Conservation (phyloP, 2,113 vertebrate genomes). For the Mobula birostris region DNA sequence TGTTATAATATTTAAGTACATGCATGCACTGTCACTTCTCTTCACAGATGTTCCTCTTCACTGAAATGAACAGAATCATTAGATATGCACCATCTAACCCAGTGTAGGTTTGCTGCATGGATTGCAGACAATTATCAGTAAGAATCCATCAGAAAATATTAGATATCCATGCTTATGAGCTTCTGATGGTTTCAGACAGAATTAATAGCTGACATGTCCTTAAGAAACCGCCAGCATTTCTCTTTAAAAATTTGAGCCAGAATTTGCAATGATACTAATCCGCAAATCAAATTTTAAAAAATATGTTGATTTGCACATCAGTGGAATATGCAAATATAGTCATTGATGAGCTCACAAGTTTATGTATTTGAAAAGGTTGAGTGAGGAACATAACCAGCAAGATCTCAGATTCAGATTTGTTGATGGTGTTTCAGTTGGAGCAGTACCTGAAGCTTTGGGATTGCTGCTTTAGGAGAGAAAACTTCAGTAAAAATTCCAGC, state of each 20-base stretch:
- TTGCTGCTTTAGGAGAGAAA: neutral
- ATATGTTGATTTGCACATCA: neutral
- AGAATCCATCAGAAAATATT: too few species aligned
- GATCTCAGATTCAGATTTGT: neutral
- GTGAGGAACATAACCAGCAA: neutral
- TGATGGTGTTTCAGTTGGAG: neutral
- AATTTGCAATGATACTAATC: neutral
- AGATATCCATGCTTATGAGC: too few species aligned
- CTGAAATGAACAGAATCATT: too few species aligned
- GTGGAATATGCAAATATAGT: neutral
- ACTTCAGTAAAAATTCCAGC: neutral
- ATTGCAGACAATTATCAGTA: too few species aligned
- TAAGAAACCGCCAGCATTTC: neutral
- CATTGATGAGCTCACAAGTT: neutral
- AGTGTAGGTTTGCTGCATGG: too few species aligned
- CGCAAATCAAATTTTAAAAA: neutral
- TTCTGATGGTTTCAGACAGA: too few species aligned
- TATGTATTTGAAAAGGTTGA: neutral
- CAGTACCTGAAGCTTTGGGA: neutral
- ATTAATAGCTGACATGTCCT: neutral
- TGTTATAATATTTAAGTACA: too few species aligned
- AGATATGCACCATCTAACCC: too few species aligned
- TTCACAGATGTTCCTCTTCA: too few species aligned
- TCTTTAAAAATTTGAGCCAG: neutral
- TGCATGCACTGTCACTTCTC: too few species aligned